These are phyloP conservation scores for Procavia capensis DNA, from an alignment of 2,113 vertebrate species.

Conservation along the genomic window DNA sequence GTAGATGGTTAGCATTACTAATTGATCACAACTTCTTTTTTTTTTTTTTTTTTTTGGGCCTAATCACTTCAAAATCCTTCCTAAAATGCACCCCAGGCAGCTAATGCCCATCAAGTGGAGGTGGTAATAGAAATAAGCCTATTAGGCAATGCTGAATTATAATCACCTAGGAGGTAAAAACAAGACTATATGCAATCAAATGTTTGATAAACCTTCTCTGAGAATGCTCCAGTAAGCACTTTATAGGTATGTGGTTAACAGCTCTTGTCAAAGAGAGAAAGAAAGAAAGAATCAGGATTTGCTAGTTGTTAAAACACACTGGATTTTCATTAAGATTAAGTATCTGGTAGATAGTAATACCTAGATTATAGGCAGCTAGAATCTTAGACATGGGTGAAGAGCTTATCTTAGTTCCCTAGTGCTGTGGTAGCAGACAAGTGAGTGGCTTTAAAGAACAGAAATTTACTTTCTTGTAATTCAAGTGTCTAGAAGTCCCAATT, in stretches of 20 bases:
- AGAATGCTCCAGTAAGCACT: background rate
- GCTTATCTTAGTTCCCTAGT: too few species aligned
- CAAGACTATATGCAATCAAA: background rate
- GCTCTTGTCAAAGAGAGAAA: background rate
- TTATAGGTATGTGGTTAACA: background rate
- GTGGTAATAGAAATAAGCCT: background rate
- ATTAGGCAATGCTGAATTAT: background rate
- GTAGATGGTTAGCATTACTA: background rate
- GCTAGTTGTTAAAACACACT: background rate
- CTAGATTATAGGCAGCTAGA: background rate
- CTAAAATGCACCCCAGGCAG: background rate
- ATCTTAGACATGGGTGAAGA: background rate
- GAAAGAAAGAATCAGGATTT: background rate
- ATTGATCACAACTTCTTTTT: background rate
- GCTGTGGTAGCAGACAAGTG: too few species aligned
- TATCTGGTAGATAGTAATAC: background rate
- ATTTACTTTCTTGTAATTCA: too few species aligned
- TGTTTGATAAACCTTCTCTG: background rate
- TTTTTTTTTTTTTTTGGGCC: background rate
- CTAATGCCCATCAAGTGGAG: background rate
- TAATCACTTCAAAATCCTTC: conserved; percentile 31
- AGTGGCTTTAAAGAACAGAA: too few species aligned
- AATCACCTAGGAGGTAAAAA: background rate
- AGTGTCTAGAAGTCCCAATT: too few species aligned
- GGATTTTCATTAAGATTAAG: conserved; percentile 17